phyloP scores from a whole-genome alignment of 2,113 vertebrate genomes.

The Platysteira castanea region DNA sequence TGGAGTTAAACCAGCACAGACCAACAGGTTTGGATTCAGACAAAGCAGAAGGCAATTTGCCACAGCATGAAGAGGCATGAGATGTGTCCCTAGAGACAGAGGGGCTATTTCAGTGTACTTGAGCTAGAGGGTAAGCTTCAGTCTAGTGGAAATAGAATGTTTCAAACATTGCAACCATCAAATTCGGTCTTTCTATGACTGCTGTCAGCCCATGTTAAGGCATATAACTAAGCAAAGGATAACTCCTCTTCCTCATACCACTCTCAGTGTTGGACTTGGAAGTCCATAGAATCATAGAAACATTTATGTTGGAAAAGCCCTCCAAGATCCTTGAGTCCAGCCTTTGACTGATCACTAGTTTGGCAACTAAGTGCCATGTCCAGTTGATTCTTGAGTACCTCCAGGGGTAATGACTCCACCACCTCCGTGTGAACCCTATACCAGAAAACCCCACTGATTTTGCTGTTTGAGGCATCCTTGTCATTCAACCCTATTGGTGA shows the following conservation, averaged over 20 bases:
- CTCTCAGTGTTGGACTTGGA: not conserved
- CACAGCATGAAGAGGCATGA: not conserved
- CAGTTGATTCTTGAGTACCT: not conserved
- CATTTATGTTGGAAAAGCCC: not conserved
- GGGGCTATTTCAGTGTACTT: not conserved
- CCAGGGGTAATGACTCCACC: not conserved
- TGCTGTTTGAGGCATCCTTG: not conserved
- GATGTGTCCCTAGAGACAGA: not conserved
- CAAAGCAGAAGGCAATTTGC: not conserved
- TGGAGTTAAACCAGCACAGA: not conserved
- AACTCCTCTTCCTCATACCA: not conserved
- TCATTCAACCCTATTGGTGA: not conserved
- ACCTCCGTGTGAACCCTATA: not conserved
- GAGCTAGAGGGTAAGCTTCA: not conserved
- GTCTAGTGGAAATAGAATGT: not conserved
- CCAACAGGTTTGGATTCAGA: not conserved
- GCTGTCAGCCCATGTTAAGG: not conserved
- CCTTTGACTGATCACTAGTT: accelerated
- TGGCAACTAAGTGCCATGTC: not conserved
- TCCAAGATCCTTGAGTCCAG: not conserved
- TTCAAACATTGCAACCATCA: not conserved
- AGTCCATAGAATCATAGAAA: not conserved
- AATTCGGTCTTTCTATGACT: not conserved
- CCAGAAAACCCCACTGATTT: not conserved
- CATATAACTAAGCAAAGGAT: not conserved